Percentiles rank a stretch among this genome's conserved stretches.
Conservation (phyloP, 2,888 invertebrate species). For the Tenthredo distinguenda region DNA sequence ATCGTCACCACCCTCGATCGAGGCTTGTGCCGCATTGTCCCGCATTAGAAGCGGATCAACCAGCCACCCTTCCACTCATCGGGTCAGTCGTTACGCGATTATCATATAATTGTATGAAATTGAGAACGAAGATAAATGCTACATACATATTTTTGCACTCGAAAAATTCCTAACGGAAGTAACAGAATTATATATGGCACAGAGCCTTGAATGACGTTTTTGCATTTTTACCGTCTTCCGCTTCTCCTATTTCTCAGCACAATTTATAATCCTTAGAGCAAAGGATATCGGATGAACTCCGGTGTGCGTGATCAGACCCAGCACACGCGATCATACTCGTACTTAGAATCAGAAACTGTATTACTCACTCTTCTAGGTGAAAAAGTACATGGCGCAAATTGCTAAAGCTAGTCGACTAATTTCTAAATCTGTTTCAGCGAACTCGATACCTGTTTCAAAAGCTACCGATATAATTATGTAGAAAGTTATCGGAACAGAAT, state of each 20-base stretch:
- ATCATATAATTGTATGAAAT: constrained; percentile 29
- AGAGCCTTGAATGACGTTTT: not conserved
- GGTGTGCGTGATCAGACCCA: not conserved
- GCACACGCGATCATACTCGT: constrained; percentile 7
- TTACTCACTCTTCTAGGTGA: not conserved
- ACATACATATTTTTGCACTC: not conserved
- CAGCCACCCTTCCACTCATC: not conserved
- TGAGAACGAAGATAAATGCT: not conserved
- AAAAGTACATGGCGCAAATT: not conserved
- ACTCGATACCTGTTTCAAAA: not conserved
- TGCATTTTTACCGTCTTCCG: not conserved
- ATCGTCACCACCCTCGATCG: constrained; percentile 16
- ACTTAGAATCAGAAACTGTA: not conserved
- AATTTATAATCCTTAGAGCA: not conserved
- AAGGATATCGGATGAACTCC: not conserved
- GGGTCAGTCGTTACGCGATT: constrained; percentile 3
- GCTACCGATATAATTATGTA: not conserved
- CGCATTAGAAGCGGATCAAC: constrained; percentile 37
- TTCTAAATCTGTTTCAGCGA: not conserved
- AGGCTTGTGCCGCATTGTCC: not conserved
- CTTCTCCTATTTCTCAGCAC: not conserved
- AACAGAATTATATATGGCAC: not conserved
- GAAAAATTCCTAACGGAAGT: not conserved
- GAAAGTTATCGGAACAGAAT: not conserved
- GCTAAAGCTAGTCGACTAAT: not conserved